Base-by-base conservation (phyloP, 2,113 vertebrate genomes). In the Pedetes capensis region DNA sequence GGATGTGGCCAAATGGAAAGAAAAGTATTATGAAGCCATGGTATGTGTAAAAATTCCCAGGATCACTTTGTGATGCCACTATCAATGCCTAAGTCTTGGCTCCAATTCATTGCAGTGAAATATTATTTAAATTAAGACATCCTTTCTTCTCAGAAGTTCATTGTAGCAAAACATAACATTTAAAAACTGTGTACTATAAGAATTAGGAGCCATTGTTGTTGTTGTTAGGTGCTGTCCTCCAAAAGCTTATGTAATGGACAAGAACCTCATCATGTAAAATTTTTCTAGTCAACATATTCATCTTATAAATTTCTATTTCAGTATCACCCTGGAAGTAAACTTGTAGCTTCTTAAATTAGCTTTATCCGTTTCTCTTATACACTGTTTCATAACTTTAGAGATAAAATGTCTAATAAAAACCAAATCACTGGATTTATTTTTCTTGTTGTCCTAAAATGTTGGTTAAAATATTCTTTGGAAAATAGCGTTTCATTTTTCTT, bases 401-500 rank as follows among this genome's bases (percentile, higher is more conserved):
- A 85, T 55, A 81, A 96, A 81, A 49, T 74, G 17, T 74, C 53
- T 49, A 64, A 91, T 94, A 94, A 94, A 96, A 94, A 10, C 4
- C 63, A 79, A 97, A 92, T 90, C 32, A 95, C 61, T 95, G 66
- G 16, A 91, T 71, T 57, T 85, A 51, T 92, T 97, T 95, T 95
- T 68, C 29, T 71, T 93, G 57, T 23, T 74, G 29, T 68, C 55
- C 59, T 96, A 89, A 89, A 96, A 42, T 94, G 20, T 87, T 94
- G 82, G 76, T 42, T 69, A 87, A 96, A 82, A 6, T 92, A 44
- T 75, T 9, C 12, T 68, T 96, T 72, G 61, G 69, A 89, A 96
- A 71, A 14, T 32, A 78, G 16, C 2, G 7, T 66, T 86, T 80
- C 66, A 10, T 57, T 97, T 64, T 86, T 87, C 79, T 95, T 51